A percentile compares a stretch with the other conserved stretches of the same genome.
phyloP scores from a whole-genome alignment of 2,113 vertebrate species.

The Talpa occidentalis region DNA sequence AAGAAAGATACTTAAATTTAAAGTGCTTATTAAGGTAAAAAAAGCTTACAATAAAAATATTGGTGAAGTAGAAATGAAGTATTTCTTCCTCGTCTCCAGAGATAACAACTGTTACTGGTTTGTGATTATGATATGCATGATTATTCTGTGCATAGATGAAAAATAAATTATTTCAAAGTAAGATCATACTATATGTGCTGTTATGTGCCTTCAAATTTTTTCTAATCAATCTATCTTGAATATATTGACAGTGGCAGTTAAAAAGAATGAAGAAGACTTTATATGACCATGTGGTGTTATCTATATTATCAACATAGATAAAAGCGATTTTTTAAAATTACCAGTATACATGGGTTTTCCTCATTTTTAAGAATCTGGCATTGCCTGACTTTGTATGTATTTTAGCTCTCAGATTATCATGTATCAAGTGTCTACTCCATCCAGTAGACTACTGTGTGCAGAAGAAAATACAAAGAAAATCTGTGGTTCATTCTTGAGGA shows the following conservation, averaged over 20 bases:
- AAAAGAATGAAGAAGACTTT: slow-evolving; percentile 1
- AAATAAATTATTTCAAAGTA: slow-evolving; percentile 38
- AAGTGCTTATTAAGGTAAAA: background rate
- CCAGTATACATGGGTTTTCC: background rate
- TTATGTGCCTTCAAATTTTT: slow-evolving; percentile 14
- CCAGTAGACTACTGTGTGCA: background rate
- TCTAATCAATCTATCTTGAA: background rate
- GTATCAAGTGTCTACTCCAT: background rate
- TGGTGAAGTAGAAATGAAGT: slow-evolving; percentile 45
- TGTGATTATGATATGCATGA: background rate
- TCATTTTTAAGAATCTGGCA: background rate
- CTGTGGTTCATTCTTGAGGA: slow-evolving; percentile 17
- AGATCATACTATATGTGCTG: slow-evolving; percentile 42
- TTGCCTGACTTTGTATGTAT: slow-evolving; percentile 42
- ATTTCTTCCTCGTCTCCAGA: slow-evolving; percentile 32
- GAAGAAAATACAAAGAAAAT: slow-evolving; percentile 44
- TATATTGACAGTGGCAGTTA: background rate
- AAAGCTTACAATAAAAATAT: slow-evolving; percentile 17
- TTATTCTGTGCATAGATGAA: background rate
- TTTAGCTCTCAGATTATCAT: background rate
- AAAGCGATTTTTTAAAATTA: slow-evolving; percentile 20
- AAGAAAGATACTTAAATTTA: background rate
- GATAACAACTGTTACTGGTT: background rate
- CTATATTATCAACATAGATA: background rate
- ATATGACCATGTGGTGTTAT: background rate